Evolutionary conservation across 2,113 vertebrate genomes (phyloP).

Genomic region (Myxocyprinus asiaticus): DNA sequence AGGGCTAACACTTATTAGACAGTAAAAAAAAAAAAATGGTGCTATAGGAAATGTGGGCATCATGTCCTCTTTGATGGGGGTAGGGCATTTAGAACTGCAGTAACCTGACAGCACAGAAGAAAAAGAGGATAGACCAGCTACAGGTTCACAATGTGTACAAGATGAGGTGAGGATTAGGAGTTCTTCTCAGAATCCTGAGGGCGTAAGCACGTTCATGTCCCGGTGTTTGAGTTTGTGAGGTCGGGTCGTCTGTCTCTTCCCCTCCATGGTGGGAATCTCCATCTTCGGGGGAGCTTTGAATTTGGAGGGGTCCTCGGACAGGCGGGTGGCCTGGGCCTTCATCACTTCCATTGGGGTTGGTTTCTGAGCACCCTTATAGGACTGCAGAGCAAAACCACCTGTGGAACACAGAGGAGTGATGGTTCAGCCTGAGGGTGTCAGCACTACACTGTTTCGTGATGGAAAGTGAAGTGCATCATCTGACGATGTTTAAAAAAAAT

Average conservation of each 20-base stretch:
- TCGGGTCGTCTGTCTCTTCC: slow-evolving; percentile 72
- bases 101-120: background rate
- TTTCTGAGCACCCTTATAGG: slow-evolving; percentile 87
- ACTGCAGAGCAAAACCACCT: slow-evolving; percentile 88
- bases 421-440: background rate
- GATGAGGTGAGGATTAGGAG: background rate
- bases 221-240: slow-evolving; percentile 83
- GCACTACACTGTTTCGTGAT: background rate
- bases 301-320: slow-evolving; percentile 71
- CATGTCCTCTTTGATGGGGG: background rate
- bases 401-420: slow-evolving; percentile 19
- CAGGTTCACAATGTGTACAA: background rate
- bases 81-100: slow-evolving; percentile 11
- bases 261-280: slow-evolving; percentile 82
- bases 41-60: background rate
- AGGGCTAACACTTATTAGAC: slow-evolving; percentile 16
- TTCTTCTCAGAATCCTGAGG: slow-evolving; percentile 74
- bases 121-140: slow-evolving; percentile 31
- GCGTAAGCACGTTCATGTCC: slow-evolving; percentile 79
- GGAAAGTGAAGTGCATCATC: background rate
- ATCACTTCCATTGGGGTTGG: slow-evolving; percentile 91
- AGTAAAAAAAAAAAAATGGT: background rate
- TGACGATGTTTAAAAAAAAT: background rate
- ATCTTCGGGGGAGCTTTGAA: slow-evolving; percentile 86
- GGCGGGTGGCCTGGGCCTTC: slow-evolving; percentile 80